Evolutionary conservation across 2,888 invertebrate genomes (phyloP), one percentile per base, ranked within the genome.

Genomic region (Serrognathus titanus): DNA sequence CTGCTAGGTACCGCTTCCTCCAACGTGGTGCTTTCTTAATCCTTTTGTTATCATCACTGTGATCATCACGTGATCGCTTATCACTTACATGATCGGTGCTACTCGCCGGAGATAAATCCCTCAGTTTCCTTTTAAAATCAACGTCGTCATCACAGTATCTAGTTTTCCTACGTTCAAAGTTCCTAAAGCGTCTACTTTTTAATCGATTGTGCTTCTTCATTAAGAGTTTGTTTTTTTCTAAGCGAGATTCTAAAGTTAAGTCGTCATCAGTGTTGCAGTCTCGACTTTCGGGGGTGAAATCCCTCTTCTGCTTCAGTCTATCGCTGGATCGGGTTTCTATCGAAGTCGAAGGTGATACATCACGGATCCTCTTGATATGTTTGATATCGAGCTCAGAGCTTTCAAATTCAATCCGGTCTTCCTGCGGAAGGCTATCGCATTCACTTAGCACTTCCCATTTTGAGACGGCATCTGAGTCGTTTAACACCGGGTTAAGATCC

Each of bases 1-100:
- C 94, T 4, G 83, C 84, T 57, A 94, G 80, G 77, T 88, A 94
- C 66, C 89, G 89, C 75, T 94, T 94, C 67, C 88, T 85, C 73
- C 87, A 83, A 10, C 87, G 82, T 0, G 87, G 85, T 63, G 85
- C 83, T 66, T 82, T 83, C 59, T 77, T 81, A 31, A 63, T 67
- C 39, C 68, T 70, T 59, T 72, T 73, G 6, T 3, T 31, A 51
- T 78, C 78, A 60, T 78, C 78, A 1, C 77, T 73, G 16, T 8
- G 75, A 76, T 76, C 76, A 4, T 73, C 73, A 10, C 70, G 59
- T n/a, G 71, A 57, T 31, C 71, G 66, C 48, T 72, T 69, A 24
- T 75, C 76, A 2, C 62, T 58, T 5, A 69, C 59, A 3, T 69
- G 73, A 70, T 84, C 84, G 37, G 83, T 80, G 74, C 84, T 84